Evolutionary conservation across 1,140 invertebrate species (phyloP).

Genomic region (Heliconius hewitsoni): DNA sequence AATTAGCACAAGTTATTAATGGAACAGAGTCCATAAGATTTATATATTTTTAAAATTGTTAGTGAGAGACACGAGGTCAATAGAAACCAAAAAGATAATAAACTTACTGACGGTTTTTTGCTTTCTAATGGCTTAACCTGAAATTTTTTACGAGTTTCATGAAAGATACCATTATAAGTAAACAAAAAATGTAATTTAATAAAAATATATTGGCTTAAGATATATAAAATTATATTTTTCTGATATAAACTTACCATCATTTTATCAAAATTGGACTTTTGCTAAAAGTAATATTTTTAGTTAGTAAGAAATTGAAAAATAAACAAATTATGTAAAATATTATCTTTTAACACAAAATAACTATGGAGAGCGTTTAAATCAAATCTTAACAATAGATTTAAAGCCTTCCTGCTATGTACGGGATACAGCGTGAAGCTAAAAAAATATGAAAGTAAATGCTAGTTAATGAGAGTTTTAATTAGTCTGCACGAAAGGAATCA

Average conservation of each 20-base stretch:
- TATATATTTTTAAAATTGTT: neutral
- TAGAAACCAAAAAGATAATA: neutral
- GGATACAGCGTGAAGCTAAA: too few relatives aligned
- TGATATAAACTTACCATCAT: neutral
- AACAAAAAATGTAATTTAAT: neutral
- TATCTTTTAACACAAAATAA: neutral
- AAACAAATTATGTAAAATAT: neutral
- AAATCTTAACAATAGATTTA: too few relatives aligned
- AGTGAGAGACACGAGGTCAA: neutral
- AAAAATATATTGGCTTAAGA: neutral
- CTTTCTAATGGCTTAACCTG: neutral
- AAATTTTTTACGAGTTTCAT: too few relatives aligned
- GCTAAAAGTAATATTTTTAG: neutral
- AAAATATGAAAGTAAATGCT: too few relatives aligned
- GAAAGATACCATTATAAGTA: neutral
- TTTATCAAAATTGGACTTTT: neutral
- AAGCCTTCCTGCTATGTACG: too few relatives aligned
- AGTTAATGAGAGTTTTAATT: too few relatives aligned
- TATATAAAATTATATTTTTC: neutral
- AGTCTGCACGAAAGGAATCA: too few relatives aligned
- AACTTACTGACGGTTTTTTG: neutral
- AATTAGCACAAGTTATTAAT: too few relatives aligned
- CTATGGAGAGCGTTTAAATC: neutral
- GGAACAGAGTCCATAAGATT: too few relatives aligned
- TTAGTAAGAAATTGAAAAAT: neutral